phyloP scores from a whole-genome alignment of 2,797 vertebrate genomes.

The Lacerta agilis region DNA sequence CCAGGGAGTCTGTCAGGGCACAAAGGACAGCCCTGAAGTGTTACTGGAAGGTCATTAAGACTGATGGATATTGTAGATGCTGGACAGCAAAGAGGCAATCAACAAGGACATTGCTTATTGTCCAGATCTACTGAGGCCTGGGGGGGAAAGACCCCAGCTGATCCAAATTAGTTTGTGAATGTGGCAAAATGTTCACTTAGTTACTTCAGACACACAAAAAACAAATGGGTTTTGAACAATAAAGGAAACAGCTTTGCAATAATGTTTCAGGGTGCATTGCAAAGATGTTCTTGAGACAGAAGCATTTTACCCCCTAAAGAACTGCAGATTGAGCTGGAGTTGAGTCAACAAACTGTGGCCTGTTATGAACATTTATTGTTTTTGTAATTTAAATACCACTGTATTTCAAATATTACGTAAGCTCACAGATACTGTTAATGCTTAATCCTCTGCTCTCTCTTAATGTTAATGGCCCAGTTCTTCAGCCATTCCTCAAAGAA shows the following conservation, averaged over 20 bases:
- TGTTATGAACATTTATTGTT: too few relatives aligned
- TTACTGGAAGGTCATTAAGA: constrained; percentile 21
- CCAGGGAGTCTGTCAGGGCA: neutral
- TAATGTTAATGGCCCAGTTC: too few relatives aligned
- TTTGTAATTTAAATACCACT: too few relatives aligned
- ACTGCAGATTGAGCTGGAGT: neutral
- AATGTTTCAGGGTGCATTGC: neutral
- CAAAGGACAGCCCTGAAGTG: neutral
- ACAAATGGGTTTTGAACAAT: neutral
- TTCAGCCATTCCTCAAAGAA: neutral
- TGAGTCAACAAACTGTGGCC: neutral
- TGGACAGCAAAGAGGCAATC: neutral
- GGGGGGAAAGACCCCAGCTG: neutral
- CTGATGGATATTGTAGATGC: neutral
- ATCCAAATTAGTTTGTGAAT: neutral
- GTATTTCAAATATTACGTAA: too few relatives aligned
- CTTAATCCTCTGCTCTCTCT: too few relatives aligned
- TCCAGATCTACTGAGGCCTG: neutral
- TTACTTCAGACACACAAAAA: neutral
- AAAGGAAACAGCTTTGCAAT: neutral
- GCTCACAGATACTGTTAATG: too few relatives aligned
- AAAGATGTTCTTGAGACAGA: neutral
- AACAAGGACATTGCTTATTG: neutral
- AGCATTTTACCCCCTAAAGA: neutral
- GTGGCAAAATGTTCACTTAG: neutral